Conservation (phyloP, 2,888 invertebrate species). For the Ophonus ardosiacus region DNA sequence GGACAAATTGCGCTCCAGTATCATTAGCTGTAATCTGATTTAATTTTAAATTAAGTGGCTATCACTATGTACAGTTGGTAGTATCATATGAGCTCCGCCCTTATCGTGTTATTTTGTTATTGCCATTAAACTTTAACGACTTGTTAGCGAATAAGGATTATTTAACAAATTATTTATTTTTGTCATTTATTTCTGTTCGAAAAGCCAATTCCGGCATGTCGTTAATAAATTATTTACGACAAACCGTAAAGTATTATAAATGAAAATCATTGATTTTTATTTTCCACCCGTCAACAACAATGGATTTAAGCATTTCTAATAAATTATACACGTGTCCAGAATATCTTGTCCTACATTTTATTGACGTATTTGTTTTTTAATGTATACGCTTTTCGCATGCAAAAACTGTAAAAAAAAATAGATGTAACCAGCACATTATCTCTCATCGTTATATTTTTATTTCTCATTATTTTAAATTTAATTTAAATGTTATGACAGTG, state of each 20-base stretch:
- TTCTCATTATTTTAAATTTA: too few species aligned
- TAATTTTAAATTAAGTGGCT: background rate
- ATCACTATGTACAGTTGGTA: background rate
- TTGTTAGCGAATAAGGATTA: background rate
- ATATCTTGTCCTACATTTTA: background rate
- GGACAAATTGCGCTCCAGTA: background rate
- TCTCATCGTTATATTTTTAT: too few species aligned
- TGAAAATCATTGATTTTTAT: background rate
- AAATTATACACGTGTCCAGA: background rate
- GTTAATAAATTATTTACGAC: background rate
- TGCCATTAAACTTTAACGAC: background rate
- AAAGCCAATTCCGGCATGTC: background rate
- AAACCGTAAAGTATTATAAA: background rate
- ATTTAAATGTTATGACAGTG: too few species aligned
- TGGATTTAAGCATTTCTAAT: background rate
- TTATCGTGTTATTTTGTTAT: background rate
- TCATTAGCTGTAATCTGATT: background rate
- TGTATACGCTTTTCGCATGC: too few species aligned
- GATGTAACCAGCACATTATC: too few species aligned
- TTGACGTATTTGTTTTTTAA: too few species aligned
- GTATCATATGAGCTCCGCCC: background rate
- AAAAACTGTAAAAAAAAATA: too few species aligned
- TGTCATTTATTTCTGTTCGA: background rate
- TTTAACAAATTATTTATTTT: background rate
- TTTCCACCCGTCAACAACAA: background rate